Evolutionary conservation across 2,113 vertebrate genomes (phyloP).

Genomic region (Mormyrus iriodes): DNA sequence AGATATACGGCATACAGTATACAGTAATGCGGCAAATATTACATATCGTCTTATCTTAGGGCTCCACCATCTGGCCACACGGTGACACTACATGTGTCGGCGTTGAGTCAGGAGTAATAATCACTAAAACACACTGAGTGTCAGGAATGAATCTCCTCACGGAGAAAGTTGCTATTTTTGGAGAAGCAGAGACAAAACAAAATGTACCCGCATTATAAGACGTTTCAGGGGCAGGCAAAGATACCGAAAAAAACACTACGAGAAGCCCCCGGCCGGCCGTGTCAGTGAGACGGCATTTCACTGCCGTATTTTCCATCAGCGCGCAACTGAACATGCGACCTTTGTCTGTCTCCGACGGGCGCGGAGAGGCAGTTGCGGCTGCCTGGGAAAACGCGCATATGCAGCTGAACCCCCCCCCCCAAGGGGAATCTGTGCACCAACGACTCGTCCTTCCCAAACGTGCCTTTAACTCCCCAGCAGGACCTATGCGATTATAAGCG

Average conservation of each 20-base stretch:
- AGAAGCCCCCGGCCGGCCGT: neutral
- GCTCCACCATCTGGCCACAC: constrained; percentile 51
- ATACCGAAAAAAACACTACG: neutral
- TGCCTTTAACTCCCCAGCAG: neutral
- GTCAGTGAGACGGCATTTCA: neutral
- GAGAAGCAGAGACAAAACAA: neutral
- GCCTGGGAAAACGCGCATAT: neutral
- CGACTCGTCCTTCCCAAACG: too few relatives aligned
- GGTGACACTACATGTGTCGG: constrained; percentile 36
- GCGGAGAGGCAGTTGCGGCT: neutral
- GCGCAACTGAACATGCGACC: neutral
- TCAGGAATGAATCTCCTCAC: neutral
- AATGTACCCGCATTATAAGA: neutral
- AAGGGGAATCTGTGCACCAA: neutral
- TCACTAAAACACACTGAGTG: neutral
- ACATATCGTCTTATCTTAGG: constrained; percentile 41
- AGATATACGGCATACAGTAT: neutral
- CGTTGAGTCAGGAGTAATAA: neutral
- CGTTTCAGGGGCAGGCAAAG: neutral
- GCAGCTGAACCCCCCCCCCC: neutral
- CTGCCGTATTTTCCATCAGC: neutral
- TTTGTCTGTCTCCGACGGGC: neutral
- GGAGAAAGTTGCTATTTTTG: neutral
- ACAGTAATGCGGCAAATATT: neutral
- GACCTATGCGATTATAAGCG: neutral